These are phyloP conservation scores for Centroberyx gerrardi DNA, from an alignment of 2,797 vertebrate genomes.

Conservation along the genomic window DNA sequence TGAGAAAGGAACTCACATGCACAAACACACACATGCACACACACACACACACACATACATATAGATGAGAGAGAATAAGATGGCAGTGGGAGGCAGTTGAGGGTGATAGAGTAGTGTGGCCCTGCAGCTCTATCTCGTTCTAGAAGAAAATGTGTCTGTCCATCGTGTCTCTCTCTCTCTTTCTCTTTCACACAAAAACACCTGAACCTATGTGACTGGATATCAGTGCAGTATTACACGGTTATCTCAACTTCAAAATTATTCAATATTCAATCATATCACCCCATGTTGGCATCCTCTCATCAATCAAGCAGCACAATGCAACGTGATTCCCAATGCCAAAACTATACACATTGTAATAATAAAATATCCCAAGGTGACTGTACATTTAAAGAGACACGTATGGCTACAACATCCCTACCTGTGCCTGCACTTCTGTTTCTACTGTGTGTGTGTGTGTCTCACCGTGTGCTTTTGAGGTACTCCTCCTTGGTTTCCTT, in stretches of 20 bases:
- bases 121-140: no score
- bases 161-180: neutral
- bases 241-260: no score
- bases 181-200: neutral
- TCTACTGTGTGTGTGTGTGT: neutral
- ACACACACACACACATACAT: no score
- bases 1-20: neutral
- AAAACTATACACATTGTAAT: no score
- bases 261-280: neutral
- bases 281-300: slow-evolving; percentile 24
- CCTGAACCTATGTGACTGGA: neutral
- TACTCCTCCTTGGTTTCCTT: slow-evolving; percentile 99
- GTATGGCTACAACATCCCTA: no score
- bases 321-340: no score
- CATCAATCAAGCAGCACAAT: slow-evolving; percentile 13
- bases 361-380: no score
- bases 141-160: no score
- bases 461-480: slow-evolving; percentile 96
- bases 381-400: no score
- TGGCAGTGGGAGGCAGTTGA: neutral
- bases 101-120: neutral
- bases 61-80: no score
- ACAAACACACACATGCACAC: neutral
- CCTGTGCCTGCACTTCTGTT: neutral
- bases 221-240: no score